phyloP scores from a whole-genome alignment of 35 echinoderm and acorn worm genomes.

The Amphiura filiformis region DNA sequence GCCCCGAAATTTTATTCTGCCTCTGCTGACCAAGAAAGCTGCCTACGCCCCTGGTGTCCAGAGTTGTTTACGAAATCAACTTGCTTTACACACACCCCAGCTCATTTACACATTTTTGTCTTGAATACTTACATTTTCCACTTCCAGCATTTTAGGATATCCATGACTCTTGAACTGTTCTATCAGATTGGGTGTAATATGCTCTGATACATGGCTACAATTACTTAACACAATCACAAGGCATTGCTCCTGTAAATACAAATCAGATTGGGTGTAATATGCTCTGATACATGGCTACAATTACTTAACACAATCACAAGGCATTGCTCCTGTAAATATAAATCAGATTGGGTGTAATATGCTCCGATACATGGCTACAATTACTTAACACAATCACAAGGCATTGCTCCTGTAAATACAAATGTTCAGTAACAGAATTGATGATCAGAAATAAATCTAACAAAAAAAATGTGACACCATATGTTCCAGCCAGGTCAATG shows the following conservation, averaged over 20 bases:
- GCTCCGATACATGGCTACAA: slow-evolving; percentile 91
- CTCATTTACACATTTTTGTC: too few species aligned
- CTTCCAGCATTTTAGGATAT: slow-evolving; percentile 85
- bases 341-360: slow-evolving; percentile 84
- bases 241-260: slow-evolving; percentile 82
- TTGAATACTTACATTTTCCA: slow-evolving; percentile 95
- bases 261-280: slow-evolving; percentile 84
- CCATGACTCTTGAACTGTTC: slow-evolving; percentile 95
- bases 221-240: slow-evolving; percentile 95
- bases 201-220: slow-evolving; percentile 91
- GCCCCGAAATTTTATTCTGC: too few species aligned
- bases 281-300: slow-evolving; percentile 91
- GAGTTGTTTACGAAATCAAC: too few species aligned
- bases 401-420: slow-evolving; percentile 82
- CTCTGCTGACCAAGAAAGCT: too few species aligned
- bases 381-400: slow-evolving; percentile 95
- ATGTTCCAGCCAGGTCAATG: too few species aligned
- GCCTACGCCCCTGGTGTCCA: too few species aligned
- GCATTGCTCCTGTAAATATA: slow-evolving; percentile 82
- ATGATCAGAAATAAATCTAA: background rate
- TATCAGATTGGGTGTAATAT: slow-evolving; percentile 83
- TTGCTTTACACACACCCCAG: too few species aligned
- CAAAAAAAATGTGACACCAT: too few species aligned
- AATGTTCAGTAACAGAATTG: too few species aligned
- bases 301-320: slow-evolving; percentile 95